Evolutionary conservation across 2,113 vertebrate genomes (phyloP), one percentile per base, ranked within the genome.

Genomic region (Misgurnus anguillicaudatus): DNA sequence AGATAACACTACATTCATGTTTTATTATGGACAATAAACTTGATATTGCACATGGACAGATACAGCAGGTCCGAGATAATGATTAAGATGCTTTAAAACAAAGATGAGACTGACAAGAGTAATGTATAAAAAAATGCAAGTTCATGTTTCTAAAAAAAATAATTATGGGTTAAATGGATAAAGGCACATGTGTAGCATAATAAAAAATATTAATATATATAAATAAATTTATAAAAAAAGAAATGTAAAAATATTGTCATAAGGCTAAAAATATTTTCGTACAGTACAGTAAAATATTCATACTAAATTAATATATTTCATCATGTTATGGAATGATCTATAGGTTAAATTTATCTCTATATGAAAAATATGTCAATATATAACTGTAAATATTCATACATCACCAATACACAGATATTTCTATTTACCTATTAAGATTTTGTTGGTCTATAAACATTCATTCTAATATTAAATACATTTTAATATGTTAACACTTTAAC

Each of bases 121-220:
- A 48, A 60, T 9, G 9, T 31, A 31, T 77, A 65, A 41, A 4
- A n/a, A 68, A 72, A 63, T 63, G 41, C 63, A 45, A 4, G 14
- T 63, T 55, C 19, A 42, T 38, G 6, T 53, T 64, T 11, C 24
- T n/a, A 7, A 73, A 58, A n/a, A 73, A 65, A 45, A 58, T n/a
- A 48, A 31, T 14, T 53, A 11, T 9, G n/a, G 38, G 63, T 65
- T 67, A 9, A 38, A 80, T 66, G 78, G 47, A 57, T 55, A 80
- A 81, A 79, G 76, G 81, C 76, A 82, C 81, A 57, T 38, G 70
- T 38, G 64, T 41, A 82, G 79, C 38, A 47, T 5, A 77, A 60
- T 71, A 81, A 47, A 63, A 76, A 69, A 70, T 17, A 65, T 16
- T 3, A 6, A 45, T 45, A 1, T 17, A 63, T 53, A 64, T 73